phyloP scores from a whole-genome alignment of 2,888 invertebrate genomes.

The Drosophila aldrichi region DNA sequence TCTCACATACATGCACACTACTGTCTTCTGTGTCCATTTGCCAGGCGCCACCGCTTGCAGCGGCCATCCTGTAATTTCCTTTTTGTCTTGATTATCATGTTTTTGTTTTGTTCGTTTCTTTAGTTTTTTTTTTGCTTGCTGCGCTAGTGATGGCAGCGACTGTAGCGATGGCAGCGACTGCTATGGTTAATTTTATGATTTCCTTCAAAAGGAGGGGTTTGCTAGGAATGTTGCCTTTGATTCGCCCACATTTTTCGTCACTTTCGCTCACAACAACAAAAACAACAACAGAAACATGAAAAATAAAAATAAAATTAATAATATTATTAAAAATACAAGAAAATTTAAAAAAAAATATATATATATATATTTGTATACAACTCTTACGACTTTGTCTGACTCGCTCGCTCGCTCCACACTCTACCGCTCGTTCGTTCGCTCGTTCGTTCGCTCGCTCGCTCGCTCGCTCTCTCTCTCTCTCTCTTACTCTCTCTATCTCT shows the following conservation, averaged over 20 bases:
- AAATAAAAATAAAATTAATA: conserved; percentile 5
- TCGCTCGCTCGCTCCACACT: conserved; percentile 52
- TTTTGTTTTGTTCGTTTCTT: neutral
- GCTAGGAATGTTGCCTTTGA: conserved; percentile 15
- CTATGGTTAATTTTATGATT: neutral
- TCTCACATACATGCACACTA: conserved; percentile 9
- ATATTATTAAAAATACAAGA: neutral
- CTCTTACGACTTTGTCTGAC: conserved; percentile 44
- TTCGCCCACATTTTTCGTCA: conserved; percentile 32
- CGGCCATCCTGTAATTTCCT: conserved; percentile 9
- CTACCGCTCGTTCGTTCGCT: conserved; percentile 42
- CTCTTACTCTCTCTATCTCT: conserved; percentile 5
- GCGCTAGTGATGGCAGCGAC: conserved; percentile 11
- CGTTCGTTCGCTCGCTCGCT: conserved; percentile 30
- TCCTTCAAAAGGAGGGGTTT: neutral
- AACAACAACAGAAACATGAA: conserved; percentile 1
- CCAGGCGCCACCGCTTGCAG: conserved; percentile 10
- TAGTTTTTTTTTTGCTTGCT: neutral
- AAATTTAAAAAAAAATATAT: neutral
- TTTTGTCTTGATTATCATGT: neutral
- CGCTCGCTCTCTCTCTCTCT: conserved; percentile 15
- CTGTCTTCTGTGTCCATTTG: conserved; percentile 7
- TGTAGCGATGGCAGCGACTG: conserved; percentile 4
- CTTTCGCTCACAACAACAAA: conserved; percentile 26
- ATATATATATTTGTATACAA: conserved; percentile 7